These are phyloP conservation scores for Pachymerium ferrugineum DNA, from an alignment of 2,888 invertebrate species.

Conservation along the genomic window DNA sequence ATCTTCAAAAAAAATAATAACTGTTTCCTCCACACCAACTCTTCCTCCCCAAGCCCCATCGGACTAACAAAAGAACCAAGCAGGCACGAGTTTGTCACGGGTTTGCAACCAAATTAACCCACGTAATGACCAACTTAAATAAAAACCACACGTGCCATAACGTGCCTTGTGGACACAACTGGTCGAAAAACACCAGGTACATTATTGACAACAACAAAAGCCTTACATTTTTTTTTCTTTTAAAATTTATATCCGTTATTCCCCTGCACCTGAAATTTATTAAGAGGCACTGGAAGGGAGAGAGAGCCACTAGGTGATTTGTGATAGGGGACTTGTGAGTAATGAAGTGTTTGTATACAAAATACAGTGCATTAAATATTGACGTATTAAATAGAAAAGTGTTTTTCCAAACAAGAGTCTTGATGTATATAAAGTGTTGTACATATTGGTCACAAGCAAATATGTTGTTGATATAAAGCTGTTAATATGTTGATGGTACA, in stretches of 20 bases:
- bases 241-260: neutral
- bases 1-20: too few relatives aligned
- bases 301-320: neutral
- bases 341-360: neutral
- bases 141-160: neutral
- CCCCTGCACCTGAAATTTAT: neutral
- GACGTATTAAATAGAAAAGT: conserved; percentile 14
- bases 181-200: neutral
- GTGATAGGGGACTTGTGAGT: neutral
- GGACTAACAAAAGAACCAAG: neutral
- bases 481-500: conserved; percentile 11
- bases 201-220: neutral
- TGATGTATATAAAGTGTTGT: conserved; percentile 17
- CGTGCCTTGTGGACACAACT: neutral
- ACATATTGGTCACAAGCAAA: conserved; percentile 17
- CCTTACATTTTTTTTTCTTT: neutral
- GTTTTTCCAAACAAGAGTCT: conserved; percentile 2
- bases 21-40: too few relatives aligned
- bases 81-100: conserved; percentile 2
- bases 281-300: neutral
- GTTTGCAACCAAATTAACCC: neutral
- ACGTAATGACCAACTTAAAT: neutral
- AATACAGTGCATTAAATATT: conserved; percentile 12
- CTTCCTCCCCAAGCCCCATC: neutral
- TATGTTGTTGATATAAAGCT: conserved; percentile 11